Conservation (phyloP, 2,888 invertebrate genomes). For the Drosophila prolongata region DNA sequence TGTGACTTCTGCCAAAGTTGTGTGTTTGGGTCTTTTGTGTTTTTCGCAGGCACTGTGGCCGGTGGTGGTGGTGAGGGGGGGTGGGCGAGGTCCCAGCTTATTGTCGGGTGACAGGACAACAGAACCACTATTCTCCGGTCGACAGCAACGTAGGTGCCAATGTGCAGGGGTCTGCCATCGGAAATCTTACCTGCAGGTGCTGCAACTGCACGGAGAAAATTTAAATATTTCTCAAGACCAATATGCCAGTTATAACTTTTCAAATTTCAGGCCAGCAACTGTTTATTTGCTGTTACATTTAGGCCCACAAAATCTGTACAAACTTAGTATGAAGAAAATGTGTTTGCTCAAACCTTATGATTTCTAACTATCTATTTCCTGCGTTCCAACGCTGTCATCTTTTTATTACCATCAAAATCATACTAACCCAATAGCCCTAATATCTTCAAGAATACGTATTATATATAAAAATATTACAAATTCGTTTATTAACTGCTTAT, state of each 20-base stretch:
- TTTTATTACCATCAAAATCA: too few species aligned
- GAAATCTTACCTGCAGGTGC: conserved; percentile 11
- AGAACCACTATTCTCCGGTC: conserved; percentile 38
- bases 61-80: conserved; percentile 48
- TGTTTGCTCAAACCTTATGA: too few species aligned
- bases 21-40: conserved; percentile 64
- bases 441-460: too few species aligned
- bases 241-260: too few species aligned
- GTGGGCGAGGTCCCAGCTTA: conserved; percentile 53
- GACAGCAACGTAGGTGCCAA: conserved; percentile 56
- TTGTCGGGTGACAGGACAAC: conserved; percentile 67
- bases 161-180: background rate
- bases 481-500: too few species aligned
- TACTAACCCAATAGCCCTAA: too few species aligned
- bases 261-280: background rate
- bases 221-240: background rate
- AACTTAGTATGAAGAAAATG: too few species aligned
- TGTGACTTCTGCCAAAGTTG: conserved; percentile 73
- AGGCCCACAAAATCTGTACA: too few species aligned
- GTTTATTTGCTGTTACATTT: too few species aligned
- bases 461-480: too few species aligned
- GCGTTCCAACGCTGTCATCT: too few species aligned
- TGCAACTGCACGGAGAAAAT: conserved; percentile 9
- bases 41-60: conserved; percentile 7
- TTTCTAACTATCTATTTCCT: too few species aligned